phyloP scores from a whole-genome alignment of 2,797 vertebrate genomes.

The Eospalax fontanierii region DNA sequence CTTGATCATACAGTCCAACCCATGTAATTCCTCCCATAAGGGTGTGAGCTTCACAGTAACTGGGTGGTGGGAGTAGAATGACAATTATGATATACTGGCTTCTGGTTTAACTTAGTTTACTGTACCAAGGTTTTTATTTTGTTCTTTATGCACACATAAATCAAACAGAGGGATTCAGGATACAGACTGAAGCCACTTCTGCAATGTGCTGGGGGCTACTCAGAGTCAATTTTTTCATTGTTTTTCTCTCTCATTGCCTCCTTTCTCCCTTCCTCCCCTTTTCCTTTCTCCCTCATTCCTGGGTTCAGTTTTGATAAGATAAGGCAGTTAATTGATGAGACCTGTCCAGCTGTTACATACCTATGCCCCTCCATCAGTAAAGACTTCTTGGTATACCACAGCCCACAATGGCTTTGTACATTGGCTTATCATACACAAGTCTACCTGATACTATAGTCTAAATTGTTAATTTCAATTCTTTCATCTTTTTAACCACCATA shows the following conservation, averaged over 20 bases:
- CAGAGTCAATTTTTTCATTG: neutral
- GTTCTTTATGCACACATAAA: too few species aligned
- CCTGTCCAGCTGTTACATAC: neutral
- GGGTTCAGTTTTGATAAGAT: neutral
- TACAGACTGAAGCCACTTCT: neutral
- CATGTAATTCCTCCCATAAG: neutral
- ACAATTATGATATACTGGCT: neutral
- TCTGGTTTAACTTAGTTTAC: neutral
- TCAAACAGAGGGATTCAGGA: neutral
- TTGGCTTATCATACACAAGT: neutral
- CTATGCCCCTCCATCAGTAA: neutral
- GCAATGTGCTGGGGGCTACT: neutral
- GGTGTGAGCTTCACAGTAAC: neutral
- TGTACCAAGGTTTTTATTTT: neutral
- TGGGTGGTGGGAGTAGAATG: neutral
- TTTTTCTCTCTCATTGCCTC: too few species aligned
- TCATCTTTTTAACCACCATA: conserved; percentile 8
- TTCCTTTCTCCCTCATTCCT: too few species aligned
- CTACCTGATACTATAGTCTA: neutral
- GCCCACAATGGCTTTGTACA: neutral
- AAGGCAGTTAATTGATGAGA: neutral
- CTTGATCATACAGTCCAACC: neutral
- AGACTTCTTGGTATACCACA: neutral
- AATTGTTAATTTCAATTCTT: neutral
- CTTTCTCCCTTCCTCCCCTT: too few species aligned